These are phyloP conservation scores for Tupiocoris notatus DNA, from an alignment of 2,888 invertebrate genomes.

Conservation along the genomic window DNA sequence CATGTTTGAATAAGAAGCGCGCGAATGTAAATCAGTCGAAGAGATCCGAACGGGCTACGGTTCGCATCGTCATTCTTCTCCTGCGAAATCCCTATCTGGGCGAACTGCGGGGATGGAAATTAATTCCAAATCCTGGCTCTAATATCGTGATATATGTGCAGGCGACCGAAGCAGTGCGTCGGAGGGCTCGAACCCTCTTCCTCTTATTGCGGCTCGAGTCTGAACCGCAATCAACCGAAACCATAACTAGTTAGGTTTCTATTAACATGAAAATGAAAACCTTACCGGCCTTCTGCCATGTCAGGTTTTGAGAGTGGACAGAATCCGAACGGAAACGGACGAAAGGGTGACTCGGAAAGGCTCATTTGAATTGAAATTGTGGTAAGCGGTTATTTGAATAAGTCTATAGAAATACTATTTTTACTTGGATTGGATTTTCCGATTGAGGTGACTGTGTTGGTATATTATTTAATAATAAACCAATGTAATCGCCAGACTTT, in stretches of 20 bases:
- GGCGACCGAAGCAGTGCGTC: not conserved
- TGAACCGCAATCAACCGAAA: not conserved
- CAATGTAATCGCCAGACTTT: too few species aligned
- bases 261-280: not conserved
- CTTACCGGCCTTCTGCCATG: not conserved
- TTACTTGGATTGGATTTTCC: too few species aligned
- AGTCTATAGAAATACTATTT: too few species aligned
- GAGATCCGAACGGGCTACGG: not conserved
- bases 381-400: too few species aligned
- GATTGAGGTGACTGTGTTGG: too few species aligned
- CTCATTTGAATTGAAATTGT: too few species aligned
- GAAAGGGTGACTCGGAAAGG: too few species aligned
- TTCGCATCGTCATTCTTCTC: not conserved
- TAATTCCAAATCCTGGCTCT: not conserved
- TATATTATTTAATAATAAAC: too few species aligned
- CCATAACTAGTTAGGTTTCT: not conserved
- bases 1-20: not conserved
- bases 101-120: not conserved
- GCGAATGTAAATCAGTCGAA: not conserved
- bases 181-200: not conserved
- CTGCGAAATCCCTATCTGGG: not conserved
- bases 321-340: too few species aligned
- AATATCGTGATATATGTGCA: not conserved
- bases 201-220: not conserved
- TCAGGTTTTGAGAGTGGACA: too few species aligned